These are phyloP conservation scores for Troides aeacus DNA, from an alignment of 2,888 invertebrate species.

Conservation along the genomic window DNA sequence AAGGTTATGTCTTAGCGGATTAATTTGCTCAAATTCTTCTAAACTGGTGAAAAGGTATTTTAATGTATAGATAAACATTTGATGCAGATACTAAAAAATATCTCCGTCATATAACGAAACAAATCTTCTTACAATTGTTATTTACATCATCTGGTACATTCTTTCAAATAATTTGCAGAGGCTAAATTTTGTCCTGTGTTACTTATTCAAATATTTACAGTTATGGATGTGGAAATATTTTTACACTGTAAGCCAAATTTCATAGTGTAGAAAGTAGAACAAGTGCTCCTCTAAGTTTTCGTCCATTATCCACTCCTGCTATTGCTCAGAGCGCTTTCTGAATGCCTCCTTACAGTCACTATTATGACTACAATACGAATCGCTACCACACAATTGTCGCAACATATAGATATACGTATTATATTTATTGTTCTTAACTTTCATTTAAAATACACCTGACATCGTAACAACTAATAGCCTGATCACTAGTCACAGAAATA, in stretches of 20 bases:
- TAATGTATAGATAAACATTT: too few relatives aligned
- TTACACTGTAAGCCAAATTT: slow-evolving; percentile 3
- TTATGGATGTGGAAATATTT: not conserved
- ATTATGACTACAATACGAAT: not conserved
- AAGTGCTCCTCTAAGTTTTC: slow-evolving; percentile 2
- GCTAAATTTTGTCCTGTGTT: not conserved
- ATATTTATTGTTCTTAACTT: not conserved
- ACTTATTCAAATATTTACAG: not conserved
- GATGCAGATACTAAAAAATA: too few relatives aligned
- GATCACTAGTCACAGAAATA: too few relatives aligned
- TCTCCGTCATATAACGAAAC: too few relatives aligned
- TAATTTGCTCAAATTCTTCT: not conserved
- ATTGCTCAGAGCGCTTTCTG: slow-evolving; percentile 7
- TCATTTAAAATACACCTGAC: not conserved
- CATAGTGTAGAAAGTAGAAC: slow-evolving; percentile 1
- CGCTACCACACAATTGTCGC: not conserved
- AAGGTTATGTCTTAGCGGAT: not conserved
- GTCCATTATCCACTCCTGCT: slow-evolving; percentile 16
- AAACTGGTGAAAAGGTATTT: too few relatives aligned
- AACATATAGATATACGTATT: not conserved
- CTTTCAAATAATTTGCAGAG: too few relatives aligned
- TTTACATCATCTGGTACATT: too few relatives aligned
- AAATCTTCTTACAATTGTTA: too few relatives aligned
- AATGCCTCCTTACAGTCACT: slow-evolving; percentile 14
- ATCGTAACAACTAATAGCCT: not conserved